Evolutionary conservation across 2,797 vertebrate genomes (phyloP).

Genomic region (Crypturellus tataupa): DNA sequence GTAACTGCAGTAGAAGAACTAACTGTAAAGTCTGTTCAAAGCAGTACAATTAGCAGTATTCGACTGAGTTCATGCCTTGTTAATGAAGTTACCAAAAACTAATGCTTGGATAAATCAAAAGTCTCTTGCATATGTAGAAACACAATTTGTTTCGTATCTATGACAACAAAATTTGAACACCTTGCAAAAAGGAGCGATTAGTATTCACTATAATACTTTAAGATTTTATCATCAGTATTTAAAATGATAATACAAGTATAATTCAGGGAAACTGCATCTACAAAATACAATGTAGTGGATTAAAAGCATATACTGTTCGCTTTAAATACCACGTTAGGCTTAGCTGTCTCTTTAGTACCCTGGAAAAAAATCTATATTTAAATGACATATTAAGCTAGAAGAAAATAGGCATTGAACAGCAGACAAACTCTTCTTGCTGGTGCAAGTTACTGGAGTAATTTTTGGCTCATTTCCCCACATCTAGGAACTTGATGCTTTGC

Average conservation of each 20-base stretch:
- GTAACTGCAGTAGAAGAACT: background rate
- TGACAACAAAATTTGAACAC: background rate
- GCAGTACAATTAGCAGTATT: background rate
- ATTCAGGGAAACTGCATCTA: background rate
- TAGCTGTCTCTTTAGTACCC: background rate
- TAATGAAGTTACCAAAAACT: background rate
- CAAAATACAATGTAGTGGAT: background rate
- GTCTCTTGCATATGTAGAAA: background rate
- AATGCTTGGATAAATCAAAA: background rate
- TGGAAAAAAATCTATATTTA: conserved; percentile 7
- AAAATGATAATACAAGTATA: background rate
- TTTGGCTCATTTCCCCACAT: background rate
- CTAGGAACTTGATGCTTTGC: background rate
- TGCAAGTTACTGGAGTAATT: background rate
- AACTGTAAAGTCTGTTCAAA: background rate
- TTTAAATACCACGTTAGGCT: background rate
- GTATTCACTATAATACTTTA: background rate
- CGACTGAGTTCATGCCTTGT: background rate
- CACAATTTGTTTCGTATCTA: background rate
- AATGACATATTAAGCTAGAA: background rate
- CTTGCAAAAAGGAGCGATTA: background rate
- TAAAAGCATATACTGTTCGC: background rate
- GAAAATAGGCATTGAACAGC: background rate
- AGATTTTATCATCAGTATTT: background rate
- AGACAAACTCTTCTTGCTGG: background rate